Base-by-base conservation (phyloP, 2,113 vertebrate genomes). In the Larimichthys crocea region DNA sequence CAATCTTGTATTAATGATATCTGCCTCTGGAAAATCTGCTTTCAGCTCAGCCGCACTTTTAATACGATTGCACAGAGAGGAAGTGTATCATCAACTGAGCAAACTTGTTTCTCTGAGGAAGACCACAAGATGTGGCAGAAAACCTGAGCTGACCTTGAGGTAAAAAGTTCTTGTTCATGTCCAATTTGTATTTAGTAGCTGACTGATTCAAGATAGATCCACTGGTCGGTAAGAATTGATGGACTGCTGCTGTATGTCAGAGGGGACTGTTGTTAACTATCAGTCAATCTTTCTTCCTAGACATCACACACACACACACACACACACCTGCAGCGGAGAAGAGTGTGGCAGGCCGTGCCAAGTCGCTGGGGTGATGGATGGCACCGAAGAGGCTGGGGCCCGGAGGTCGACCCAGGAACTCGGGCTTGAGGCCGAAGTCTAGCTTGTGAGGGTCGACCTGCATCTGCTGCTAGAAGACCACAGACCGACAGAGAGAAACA, bases 391-490 rank as follows among this genome's bases (percentile, higher is more conserved):
- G 96, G 85, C 96, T 97, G 44, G 98, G 98, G 53, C 97, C 98
- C 0, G 97, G 97, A 61, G 97, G 98, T 75, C 98, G 96, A 95
- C 97, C 97, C 89, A 99, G 93, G 91, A 99, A 99, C 92, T 99
- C 98, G 0, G 97, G 97, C 90, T 99, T 99, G 93, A 99, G 94
- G 76, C 98, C 98, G 0, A 99, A 99, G 95, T 99, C 98, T 90
- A 99, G 94, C 91, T 99, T 99, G 94, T 99, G 98, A 10, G 98
- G 98, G 91, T 99, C 98, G 56, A 97, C 97, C 93, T 99, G 98
- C 97, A 99, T 97, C 95, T 99, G 98, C 95, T 99, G 99, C 98
- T 99, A 90, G 84, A 96, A 95, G 88, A 87, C 19, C 88, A 35
- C 80, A 95, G 48, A 88, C 7, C 40, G 17, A 78, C 59, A 84